Percentiles rank a stretch among this genome's conserved stretches.
Evolutionary conservation across 2,797 vertebrate genomes (phyloP).

Genomic region (Melanotaenia parkinsoni): DNA sequence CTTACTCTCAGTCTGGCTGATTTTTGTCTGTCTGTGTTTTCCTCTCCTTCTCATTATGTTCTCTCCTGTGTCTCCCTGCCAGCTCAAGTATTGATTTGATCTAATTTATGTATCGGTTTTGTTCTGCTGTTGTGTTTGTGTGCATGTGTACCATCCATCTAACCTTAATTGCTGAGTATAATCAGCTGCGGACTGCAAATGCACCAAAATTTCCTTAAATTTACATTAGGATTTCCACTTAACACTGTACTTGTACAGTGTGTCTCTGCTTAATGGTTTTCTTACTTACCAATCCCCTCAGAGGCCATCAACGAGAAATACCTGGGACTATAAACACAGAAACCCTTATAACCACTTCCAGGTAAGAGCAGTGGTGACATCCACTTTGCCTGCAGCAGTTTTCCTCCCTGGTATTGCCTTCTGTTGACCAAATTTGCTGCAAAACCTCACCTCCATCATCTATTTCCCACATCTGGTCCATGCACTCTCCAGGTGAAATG

Average conservation of each 20-base stretch:
- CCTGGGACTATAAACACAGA: constrained; percentile 84
- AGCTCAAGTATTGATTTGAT: constrained; percentile 14
- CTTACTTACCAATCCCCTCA: constrained; percentile 64
- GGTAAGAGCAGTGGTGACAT: constrained; percentile 73
- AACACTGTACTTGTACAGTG: constrained; percentile 28
- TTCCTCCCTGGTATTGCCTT: constrained; percentile 55
- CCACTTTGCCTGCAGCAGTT: constrained; percentile 34
- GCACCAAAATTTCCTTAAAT: constrained; percentile 5
- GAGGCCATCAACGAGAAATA: constrained; percentile 81
- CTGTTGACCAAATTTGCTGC: constrained; percentile 20
- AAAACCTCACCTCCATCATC: constrained; percentile 27
- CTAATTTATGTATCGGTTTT: not conserved
- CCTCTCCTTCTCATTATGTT: constrained; percentile 12
- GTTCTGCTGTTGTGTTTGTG: constrained; percentile 3
- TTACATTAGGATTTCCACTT: not conserved
- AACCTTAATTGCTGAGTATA: constrained; percentile 4
- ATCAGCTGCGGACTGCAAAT: not conserved
- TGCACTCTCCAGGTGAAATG: constrained; percentile 36
- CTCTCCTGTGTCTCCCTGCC: constrained; percentile 21
- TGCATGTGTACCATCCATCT: constrained; percentile 13
- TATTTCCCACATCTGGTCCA: constrained; percentile 30
- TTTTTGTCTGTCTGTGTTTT: constrained; percentile 4
- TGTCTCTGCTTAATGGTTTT: constrained; percentile 63
- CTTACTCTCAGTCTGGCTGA: constrained; percentile 7
- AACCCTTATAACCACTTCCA: constrained; percentile 78